A percentile compares a stretch with the other conserved stretches of the same genome.
Conservation (phyloP, 2,113 vertebrate genomes). For the Caranx melampygus region DNA sequence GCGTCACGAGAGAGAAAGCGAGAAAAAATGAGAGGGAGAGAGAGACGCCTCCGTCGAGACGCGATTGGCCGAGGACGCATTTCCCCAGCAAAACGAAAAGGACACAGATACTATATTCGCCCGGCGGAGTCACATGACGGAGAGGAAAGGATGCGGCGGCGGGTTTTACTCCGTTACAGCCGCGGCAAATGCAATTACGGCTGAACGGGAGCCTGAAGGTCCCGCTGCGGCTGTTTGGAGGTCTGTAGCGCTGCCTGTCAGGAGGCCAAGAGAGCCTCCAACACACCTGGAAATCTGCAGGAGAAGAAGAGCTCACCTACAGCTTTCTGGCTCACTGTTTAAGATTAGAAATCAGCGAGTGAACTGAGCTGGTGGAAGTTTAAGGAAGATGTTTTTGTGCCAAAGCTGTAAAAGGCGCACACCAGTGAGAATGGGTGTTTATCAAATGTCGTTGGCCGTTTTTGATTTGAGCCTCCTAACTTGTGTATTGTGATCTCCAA, state of each 20-base stretch:
- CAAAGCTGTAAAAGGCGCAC: neutral
- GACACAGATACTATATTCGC: constrained; percentile 34
- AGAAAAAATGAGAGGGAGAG: constrained; percentile 20
- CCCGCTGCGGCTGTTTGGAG: constrained; percentile 55
- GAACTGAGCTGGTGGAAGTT: constrained; percentile 1
- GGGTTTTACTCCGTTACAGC: constrained; percentile 41
- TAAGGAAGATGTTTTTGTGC: neutral
- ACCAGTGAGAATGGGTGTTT: neutral
- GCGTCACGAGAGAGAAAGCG: constrained; percentile 48
- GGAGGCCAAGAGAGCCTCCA: constrained; percentile 6
- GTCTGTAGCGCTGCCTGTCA: constrained; percentile 31
- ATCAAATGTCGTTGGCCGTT: neutral
- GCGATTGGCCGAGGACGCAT: constrained; percentile 73
- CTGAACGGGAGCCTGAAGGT: constrained; percentile 44
- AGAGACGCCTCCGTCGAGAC: constrained; percentile 59
- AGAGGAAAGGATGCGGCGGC: constrained; percentile 56
- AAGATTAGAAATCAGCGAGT: constrained; percentile 1
- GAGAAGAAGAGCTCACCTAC: constrained; percentile 23
- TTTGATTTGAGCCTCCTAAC: neutral
- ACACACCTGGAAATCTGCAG: constrained; percentile 45
- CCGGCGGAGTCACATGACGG: constrained; percentile 70
- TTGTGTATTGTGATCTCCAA: neutral
- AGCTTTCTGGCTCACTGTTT: neutral
- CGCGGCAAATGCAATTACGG: constrained; percentile 53
- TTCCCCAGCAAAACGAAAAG: constrained; percentile 55